Conservation (phyloP, 1,140 invertebrate genomes). For the Drosophila arizonae region DNA sequence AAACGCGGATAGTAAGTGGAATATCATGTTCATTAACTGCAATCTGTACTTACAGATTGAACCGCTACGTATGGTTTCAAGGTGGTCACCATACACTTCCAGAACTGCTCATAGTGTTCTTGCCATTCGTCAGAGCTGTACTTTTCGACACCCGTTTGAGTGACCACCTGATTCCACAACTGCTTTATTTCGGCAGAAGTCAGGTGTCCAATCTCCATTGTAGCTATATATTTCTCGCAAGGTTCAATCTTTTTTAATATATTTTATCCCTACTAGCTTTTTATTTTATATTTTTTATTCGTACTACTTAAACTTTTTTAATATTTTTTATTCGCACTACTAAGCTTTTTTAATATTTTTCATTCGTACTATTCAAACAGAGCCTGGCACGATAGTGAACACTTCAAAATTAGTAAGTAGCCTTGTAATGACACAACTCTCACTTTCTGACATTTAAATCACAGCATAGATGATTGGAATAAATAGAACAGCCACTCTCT, state of each 20-base stretch:
- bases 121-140: conserved; percentile 11
- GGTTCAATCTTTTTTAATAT: background rate
- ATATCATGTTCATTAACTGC: background rate
- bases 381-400: background rate
- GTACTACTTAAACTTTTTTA: too few relatives aligned
- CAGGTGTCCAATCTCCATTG: background rate
- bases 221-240: background rate
- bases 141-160: background rate
- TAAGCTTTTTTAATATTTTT: background rate
- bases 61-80: background rate
- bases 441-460: too few relatives aligned
- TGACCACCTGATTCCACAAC: conserved; percentile 14
- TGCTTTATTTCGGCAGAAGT: background rate
- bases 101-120: conserved; percentile 6
- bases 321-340: background rate
- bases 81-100: background rate
- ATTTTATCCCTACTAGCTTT: background rate
- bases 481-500: too few relatives aligned
- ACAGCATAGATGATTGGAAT: too few relatives aligned
- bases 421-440: too few relatives aligned
- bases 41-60: conserved; percentile 1
- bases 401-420: too few relatives aligned
- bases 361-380: background rate
- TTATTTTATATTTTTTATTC: background rate
- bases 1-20: background rate